Base-by-base conservation (phyloP, 2,888 invertebrate genomes). In the Machimus rusticus region DNA sequence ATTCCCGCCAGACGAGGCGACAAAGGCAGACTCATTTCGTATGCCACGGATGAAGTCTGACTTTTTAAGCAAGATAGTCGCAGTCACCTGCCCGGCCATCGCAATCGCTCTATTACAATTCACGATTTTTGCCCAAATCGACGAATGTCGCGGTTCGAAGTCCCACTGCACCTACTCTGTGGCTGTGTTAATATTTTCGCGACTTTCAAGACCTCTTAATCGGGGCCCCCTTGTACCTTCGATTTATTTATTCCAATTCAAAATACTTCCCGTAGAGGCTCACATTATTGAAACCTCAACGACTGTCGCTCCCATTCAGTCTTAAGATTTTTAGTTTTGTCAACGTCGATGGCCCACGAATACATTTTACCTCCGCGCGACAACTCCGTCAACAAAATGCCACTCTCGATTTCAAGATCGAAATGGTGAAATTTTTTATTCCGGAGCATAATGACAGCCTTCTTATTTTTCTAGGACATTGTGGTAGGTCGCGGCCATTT, bases 391-490 rank as follows among this genome's bases (percentile, higher is more conserved):
- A 31, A 55, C 66, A 4, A 57, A 12, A 23, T 74, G 31, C 74
- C 85, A 85, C 23, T 85, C 74, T 46, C 85, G 37, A 23, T 85
- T 85, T 85, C 85, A 85, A 74, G 74, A 85, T 85, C 85, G 85
- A 74, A 85, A 23, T 37, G 57, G 37, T 82, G n/a, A 19, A 46
- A 16, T 85, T 43, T 85, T 23, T 74, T 43, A 43, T 85, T 74
- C 57, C 43, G 3, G 28, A 12, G 14, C 43, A 46, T 19, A 23
- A 57, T 57, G 37, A 28, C 74, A n/a, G 51, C 39, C 66, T 43
- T 84, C 39, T 28, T 66, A 23, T 74, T 85, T 85, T 85, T 85
- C 74, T 85, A 85, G 85, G 85, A 85, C 85, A 85, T 85, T 85
- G 74, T 34, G 43, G 85, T 74, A 85, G 85, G 85, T 85, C 85